phyloP scores from a whole-genome alignment of 2,888 invertebrate genomes.

The Sylvicola cinctus region DNA sequence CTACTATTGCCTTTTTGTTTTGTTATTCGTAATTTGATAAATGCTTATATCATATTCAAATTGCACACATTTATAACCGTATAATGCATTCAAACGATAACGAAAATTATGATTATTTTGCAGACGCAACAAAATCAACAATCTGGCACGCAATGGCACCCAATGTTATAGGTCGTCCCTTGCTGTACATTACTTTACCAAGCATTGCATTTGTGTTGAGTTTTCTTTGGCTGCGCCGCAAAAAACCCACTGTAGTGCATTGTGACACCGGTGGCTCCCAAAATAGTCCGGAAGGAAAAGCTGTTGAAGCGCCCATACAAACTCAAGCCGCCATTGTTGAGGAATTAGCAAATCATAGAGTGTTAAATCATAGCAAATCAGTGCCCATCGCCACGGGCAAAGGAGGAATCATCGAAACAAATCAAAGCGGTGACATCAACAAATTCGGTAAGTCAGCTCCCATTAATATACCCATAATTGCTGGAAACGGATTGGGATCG shows the following conservation, averaged over 20 bases:
- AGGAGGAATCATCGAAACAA: too few species aligned
- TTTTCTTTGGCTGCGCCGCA: slow-evolving; percentile 63
- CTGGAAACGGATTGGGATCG: slow-evolving; percentile 29
- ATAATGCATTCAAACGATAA: too few species aligned
- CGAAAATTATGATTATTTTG: too few species aligned
- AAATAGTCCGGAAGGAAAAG: slow-evolving; percentile 22
- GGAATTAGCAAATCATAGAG: slow-evolving; percentile 10
- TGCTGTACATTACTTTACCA: slow-evolving; percentile 60
- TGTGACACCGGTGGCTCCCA: slow-evolving; percentile 48
- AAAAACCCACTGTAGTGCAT: slow-evolving; percentile 34
- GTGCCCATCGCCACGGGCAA: slow-evolving; percentile 5
- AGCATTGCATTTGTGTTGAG: slow-evolving; percentile 60
- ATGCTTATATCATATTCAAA: too few species aligned
- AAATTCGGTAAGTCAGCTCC: slow-evolving; percentile 39
- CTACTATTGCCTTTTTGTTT: too few species aligned
- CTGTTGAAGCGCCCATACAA: background rate
- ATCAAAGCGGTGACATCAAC: slow-evolving; percentile 9
- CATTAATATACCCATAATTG: slow-evolving; percentile 34
- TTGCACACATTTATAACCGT: too few species aligned
- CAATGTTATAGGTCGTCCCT: slow-evolving; percentile 42
- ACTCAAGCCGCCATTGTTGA: slow-evolving; percentile 11
- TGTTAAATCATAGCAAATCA: slow-evolving; percentile 6
- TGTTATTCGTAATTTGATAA: too few species aligned
- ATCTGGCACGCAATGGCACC: slow-evolving; percentile 31
- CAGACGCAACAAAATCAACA: slow-evolving; percentile 1